These are phyloP conservation scores for Lacanobia oleracea DNA, from an alignment of 2,888 invertebrate species.

Conservation along the genomic window DNA sequence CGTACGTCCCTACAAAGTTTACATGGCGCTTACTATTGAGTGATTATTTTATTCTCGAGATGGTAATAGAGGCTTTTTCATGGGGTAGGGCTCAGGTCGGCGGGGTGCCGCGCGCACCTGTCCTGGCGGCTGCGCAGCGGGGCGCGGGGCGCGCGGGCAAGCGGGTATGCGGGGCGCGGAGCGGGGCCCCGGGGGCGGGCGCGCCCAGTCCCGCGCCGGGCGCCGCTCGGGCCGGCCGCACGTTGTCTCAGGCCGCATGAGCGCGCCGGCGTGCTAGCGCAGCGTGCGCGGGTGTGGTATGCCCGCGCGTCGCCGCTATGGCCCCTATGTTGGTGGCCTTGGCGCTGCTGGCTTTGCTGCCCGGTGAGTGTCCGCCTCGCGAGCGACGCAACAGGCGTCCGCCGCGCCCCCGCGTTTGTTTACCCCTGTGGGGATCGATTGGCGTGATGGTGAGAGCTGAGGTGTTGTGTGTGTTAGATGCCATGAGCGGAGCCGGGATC, in stretches of 20 bases:
- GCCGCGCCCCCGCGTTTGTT: constrained; percentile 83
- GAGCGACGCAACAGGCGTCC: constrained; percentile 84
- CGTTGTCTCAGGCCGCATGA: constrained; percentile 83
- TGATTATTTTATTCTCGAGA: constrained; percentile 67
- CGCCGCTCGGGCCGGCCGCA: constrained; percentile 86
- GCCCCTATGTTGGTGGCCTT: constrained; percentile 86
- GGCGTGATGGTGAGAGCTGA: constrained; percentile 79
- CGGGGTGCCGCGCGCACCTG: constrained; percentile 79
- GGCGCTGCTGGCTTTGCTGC: constrained; percentile 87
- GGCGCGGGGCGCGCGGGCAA: constrained; percentile 72
- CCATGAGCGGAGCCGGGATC: constrained; percentile 58
- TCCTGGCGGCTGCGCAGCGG: constrained; percentile 74
- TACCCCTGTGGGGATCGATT: constrained; percentile 78
- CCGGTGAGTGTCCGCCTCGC: constrained; percentile 84
- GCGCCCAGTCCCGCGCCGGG: constrained; percentile 87
- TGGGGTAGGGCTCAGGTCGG: constrained; percentile 73
- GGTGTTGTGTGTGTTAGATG: constrained; percentile 86
- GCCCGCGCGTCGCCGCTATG: constrained; percentile 89
- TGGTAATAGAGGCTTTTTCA: constrained; percentile 69
- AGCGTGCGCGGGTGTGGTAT: constrained; percentile 90
- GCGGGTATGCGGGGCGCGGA: constrained; percentile 56
- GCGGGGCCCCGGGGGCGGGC: constrained; percentile 75
- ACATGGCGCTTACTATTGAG: constrained; percentile 57
- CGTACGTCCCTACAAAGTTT: constrained; percentile 37
- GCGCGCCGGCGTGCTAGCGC: constrained; percentile 89